phyloP scores from a whole-genome alignment of 2,888 invertebrate genomes.

The Podabrus alpinus region DNA sequence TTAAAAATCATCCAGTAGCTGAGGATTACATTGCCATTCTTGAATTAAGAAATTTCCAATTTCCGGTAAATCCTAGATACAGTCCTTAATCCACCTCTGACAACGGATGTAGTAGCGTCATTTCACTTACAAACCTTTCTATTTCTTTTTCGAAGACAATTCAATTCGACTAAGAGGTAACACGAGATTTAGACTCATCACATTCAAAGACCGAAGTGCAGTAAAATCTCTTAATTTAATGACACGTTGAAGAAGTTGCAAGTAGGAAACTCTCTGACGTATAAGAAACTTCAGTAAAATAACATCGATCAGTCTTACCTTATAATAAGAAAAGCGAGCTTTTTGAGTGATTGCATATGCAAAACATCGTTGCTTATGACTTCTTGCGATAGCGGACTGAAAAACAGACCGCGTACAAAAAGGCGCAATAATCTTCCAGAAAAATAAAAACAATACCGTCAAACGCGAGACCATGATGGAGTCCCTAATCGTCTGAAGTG shows the following conservation, averaged over 20 bases:
- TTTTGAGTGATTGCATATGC: background rate
- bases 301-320: background rate
- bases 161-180: background rate
- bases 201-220: background rate
- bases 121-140: too few species aligned
- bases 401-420: too few species aligned
- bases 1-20: background rate
- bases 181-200: background rate
- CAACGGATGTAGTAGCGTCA: too few species aligned
- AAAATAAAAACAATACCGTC: too few species aligned
- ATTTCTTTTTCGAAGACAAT: background rate
- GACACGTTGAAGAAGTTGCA: background rate
- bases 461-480: too few species aligned
- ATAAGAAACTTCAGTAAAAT: background rate
- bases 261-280: background rate
- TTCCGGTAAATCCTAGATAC: too few species aligned
- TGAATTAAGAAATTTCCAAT: too few species aligned
- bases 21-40: too few species aligned
- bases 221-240: background rate
- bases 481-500: too few species aligned
- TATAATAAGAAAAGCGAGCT: background rate
- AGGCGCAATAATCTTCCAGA: too few species aligned
- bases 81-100: too few species aligned
- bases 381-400: background rate
- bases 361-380: background rate